Evolutionary conservation across 2,888 invertebrate genomes (phyloP).

Genomic region (Spilarctia lutea): DNA sequence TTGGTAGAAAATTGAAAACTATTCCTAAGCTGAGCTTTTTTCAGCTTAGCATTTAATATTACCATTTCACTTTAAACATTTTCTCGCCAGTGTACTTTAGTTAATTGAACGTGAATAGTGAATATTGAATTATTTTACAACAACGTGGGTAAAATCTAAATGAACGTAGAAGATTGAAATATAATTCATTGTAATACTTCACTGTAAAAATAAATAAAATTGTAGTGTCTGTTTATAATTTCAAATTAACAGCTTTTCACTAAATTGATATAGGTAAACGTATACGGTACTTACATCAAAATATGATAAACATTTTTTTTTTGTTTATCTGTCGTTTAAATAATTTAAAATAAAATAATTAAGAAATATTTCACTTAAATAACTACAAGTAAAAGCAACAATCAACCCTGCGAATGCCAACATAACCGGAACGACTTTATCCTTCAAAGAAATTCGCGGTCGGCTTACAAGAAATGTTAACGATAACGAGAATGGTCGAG

Average conservation of each 20-base stretch:
- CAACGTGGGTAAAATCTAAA: no score
- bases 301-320: no score
- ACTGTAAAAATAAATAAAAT: no score
- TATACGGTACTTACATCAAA: no score
- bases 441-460: conserved; percentile 58
- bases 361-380: conserved; percentile 15
- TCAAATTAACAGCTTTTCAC: no score
- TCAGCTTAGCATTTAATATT: background rate
- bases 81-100: background rate
- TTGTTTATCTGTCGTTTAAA: no score
- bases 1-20: background rate
- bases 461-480: conserved; percentile 57
- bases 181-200: background rate
- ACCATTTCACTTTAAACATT: background rate
- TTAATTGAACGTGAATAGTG: background rate
- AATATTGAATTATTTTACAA: no score
- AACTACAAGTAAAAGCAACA: conserved; percentile 45
- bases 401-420: conserved; percentile 41
- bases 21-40: conserved; percentile 20
- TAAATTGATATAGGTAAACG: no score
- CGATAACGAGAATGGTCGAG: conserved; percentile 64
- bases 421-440: conserved; percentile 41
- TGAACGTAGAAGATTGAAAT: background rate
- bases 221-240: no score
- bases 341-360: conserved; percentile 24